Base-by-base conservation (phyloP, 2,113 vertebrate species). In the Pterophyllum scalare region DNA sequence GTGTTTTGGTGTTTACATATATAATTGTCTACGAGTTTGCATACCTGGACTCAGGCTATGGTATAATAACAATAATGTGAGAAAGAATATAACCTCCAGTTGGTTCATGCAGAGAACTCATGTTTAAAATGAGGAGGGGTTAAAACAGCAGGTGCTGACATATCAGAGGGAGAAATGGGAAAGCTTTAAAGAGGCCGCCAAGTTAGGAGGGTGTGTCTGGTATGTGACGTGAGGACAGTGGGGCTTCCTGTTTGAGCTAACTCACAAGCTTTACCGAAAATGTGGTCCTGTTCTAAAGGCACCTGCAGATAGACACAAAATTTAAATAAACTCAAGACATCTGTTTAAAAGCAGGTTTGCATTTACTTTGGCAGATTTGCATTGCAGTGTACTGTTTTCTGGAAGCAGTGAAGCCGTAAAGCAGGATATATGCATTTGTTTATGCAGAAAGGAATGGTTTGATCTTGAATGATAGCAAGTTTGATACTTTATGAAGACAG, bases 1-100 rank as follows among this genome's bases (percentile, higher is more conserved):
- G 20, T 35, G 58, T 57, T 64, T 58, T 67, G 64, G 43, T 67
- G 22, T 67, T 67, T 26, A 77, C 82, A 82, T 56, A 67, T 2
- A 79, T 49, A 31, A 0, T 57, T 26, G 11, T 22, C 0, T 56
- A 31, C 17, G 10, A 12, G 9, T 64, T 62, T 14, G 49, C 2
- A 35, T 1, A 26, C 22, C 20, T 35, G 0, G 7, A 33, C 58
- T 22, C 9, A 1, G 35, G 26, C 22, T 31, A 2, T 60, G 22
- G n/a, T 40, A 5, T 3, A 75, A 54, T 1, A 1, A 40, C 22
- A 20, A 79, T 56, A 7, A 70, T 28, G 31, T 43, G 0, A 33
- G 31, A 58, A 57, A 1, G 35, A 40, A 35, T 40, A 3, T 10
- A 61, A 61, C 17, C 49, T 72, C 31, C 46, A 33, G 46, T 52